Percentiles rank a stretch among this genome's conserved stretches.
These are phyloP conservation scores for Cerceris ruficornis DNA, from an alignment of 2,888 invertebrate species.

Conservation along the genomic window DNA sequence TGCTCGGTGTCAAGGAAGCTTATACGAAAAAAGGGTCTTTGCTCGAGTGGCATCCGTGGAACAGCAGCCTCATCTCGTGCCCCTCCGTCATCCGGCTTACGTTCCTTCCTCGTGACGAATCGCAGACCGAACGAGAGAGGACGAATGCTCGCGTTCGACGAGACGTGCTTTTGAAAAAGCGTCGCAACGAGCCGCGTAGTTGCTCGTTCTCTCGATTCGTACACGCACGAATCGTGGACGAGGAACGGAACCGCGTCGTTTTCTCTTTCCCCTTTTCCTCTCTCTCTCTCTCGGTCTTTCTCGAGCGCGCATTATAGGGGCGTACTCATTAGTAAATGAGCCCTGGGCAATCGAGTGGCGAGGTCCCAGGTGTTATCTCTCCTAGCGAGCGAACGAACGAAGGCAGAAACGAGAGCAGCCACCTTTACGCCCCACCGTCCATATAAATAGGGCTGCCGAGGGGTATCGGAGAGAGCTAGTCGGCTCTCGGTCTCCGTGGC, in stretches of 20 bases:
- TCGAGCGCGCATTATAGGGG: constrained; percentile 64
- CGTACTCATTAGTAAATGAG: constrained; percentile 79
- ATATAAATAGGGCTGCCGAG: constrained; percentile 48
- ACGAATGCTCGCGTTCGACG: neutral
- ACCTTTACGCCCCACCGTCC: constrained; percentile 50
- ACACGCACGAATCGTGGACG: constrained; percentile 10
- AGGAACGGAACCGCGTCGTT: constrained; percentile 55
- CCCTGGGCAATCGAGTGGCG: constrained; percentile 70
- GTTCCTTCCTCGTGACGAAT: constrained; percentile 61
- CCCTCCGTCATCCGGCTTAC: constrained; percentile 60
- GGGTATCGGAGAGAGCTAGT: constrained; percentile 23
- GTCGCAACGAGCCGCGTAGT: neutral
- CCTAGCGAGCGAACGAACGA: constrained; percentile 55
- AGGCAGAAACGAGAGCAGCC: constrained; percentile 44
- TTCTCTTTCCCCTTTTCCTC: constrained; percentile 24
- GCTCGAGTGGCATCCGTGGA: constrained; percentile 51
- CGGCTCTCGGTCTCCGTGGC: constrained; percentile 55
- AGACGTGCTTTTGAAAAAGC: constrained; percentile 7
- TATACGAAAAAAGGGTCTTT: constrained; percentile 42
- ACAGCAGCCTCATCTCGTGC: constrained; percentile 45
- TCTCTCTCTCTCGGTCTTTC: no score
- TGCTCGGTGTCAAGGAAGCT: constrained; percentile 58
- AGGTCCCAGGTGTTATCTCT: constrained; percentile 77
- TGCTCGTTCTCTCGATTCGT: neutral
- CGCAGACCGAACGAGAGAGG: constrained; percentile 43